Evolutionary conservation across 2,797 vertebrate species (phyloP), one percentile per base, ranked within the genome.

Genomic region (Danio choprae): DNA sequence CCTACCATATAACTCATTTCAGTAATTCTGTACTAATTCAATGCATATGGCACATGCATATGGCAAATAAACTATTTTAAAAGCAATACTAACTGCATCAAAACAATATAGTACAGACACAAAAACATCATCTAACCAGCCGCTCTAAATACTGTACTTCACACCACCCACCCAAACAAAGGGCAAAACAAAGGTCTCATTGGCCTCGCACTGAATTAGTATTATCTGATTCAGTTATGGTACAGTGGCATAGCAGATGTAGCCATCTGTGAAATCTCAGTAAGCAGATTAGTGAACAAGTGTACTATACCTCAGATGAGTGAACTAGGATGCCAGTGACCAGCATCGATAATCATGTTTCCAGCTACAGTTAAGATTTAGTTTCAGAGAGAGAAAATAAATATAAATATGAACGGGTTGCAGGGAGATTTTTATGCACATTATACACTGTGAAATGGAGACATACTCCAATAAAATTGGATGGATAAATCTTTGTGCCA

Each of bases 241-340:
- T 50, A 48, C 53, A 77, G 16, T n/a, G 51, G 46, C 56, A 71
- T 18, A 40, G 43, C 46, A 65, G 60, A 68, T 53, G 15, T 7
- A 73, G 16, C 51, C 15, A 72, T 72, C n/a, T 55, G 46, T 69
- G 22, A 51, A 64, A 74, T 69, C 70, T 75, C 7, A 50, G 53
- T 67, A 71, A 78, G 48, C 38, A 53, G 44, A 74, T 79, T 74
- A 60, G 50, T 40, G 51, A 70, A 65, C 55, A 46, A 62, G 70
- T 51, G 62, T 59, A 40, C 22, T 29, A 71, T 16, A 64, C 60
- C 55, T 65, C 51, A 65, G 63, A 69, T 80, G 41, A 74, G 53
- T 41, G 43, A 10, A 11, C 18, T 56, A 38, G 20, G 41, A 40
- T 56, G 22, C 56, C 62, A 56, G 64, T 60, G 58, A 56, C 51